Conservation (phyloP, 1,140 invertebrate genomes). For the Trichonephila inaurata region DNA sequence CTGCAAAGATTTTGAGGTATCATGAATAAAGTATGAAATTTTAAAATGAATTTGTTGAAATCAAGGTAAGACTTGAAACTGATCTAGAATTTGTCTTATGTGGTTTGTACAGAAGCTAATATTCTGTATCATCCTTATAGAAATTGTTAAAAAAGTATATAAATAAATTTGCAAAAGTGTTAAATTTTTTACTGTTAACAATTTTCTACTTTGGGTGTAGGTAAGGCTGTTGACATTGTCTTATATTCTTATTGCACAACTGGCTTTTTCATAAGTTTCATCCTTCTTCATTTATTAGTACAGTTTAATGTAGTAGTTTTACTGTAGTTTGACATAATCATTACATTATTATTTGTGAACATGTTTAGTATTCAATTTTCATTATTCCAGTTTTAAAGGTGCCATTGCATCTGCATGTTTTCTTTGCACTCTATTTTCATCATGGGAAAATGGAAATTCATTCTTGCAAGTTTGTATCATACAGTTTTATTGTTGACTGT, state of each 20-base stretch:
- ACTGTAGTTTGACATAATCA: not conserved
- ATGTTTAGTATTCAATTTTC: conserved; percentile 27
- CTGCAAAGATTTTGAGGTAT: too few relatives aligned
- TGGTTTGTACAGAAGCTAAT: not conserved
- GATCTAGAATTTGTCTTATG: conserved; percentile 5
- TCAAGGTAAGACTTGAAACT: not conserved
- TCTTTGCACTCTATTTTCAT: conserved; percentile 55
- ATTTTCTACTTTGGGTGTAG: not conserved
- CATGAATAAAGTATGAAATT: too few relatives aligned
- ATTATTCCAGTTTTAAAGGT: conserved; percentile 50
- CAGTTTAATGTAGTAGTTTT: conserved; percentile 25
- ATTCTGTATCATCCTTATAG: not conserved
- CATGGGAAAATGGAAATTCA: conserved; percentile 60
- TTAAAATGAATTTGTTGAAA: too few relatives aligned
- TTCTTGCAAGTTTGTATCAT: conserved; percentile 71
- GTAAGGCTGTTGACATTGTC: not conserved
- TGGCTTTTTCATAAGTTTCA: conserved; percentile 39
- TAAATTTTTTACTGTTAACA: not conserved
- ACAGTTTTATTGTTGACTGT: conserved; percentile 69
- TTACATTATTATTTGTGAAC: conserved; percentile 54
- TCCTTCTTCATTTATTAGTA: conserved; percentile 8
- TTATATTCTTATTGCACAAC: conserved; percentile 1
- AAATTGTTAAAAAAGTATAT: not conserved
- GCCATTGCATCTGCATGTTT: conserved; percentile 58
- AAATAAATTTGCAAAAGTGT: not conserved